These are phyloP conservation scores for Diplazon laetatorius DNA, from an alignment of 2,888 invertebrate genomes.

Conservation along the genomic window DNA sequence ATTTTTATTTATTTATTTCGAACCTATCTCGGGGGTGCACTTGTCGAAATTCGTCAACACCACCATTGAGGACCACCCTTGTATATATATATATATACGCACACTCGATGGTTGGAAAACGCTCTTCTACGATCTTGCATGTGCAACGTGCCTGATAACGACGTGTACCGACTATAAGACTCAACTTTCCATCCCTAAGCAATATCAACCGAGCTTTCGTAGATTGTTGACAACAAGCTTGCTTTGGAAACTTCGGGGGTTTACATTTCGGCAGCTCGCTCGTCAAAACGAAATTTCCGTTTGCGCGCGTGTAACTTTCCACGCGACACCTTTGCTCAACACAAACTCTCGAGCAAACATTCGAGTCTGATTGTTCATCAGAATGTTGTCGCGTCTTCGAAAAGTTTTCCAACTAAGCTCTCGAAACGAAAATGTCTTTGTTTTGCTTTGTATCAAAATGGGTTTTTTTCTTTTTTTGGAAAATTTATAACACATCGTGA, in stretches of 20 bases:
- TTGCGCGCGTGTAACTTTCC: too few relatives aligned
- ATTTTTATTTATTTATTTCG: too few relatives aligned
- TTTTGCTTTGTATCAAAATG: too few relatives aligned
- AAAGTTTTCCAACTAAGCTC: too few relatives aligned
- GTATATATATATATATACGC: too few relatives aligned
- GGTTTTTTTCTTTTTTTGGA: too few relatives aligned
- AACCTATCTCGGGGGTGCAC: too few relatives aligned
- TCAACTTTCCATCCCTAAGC: conserved; percentile 21
- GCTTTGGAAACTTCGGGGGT: conserved; percentile 13
- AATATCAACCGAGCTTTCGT: conserved; percentile 11
- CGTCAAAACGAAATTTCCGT: conserved; percentile 25
- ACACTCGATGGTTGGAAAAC: not conserved
- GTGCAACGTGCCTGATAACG: conserved; percentile 24
- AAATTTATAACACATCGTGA: too few relatives aligned
- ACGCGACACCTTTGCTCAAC: not conserved
- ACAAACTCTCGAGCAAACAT: not conserved
- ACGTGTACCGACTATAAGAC: conserved; percentile 30
- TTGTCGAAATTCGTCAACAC: too few relatives aligned
- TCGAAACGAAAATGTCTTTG: too few relatives aligned
- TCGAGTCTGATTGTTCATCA: not conserved
- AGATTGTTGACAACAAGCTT: conserved; percentile 30
- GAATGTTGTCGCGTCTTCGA: too few relatives aligned
- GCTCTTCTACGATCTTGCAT: conserved; percentile 6
- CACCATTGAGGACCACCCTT: too few relatives aligned
- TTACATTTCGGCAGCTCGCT: not conserved